phyloP scores from a whole-genome alignment of 2,888 invertebrate genomes.

The Augiades crinisus region DNA sequence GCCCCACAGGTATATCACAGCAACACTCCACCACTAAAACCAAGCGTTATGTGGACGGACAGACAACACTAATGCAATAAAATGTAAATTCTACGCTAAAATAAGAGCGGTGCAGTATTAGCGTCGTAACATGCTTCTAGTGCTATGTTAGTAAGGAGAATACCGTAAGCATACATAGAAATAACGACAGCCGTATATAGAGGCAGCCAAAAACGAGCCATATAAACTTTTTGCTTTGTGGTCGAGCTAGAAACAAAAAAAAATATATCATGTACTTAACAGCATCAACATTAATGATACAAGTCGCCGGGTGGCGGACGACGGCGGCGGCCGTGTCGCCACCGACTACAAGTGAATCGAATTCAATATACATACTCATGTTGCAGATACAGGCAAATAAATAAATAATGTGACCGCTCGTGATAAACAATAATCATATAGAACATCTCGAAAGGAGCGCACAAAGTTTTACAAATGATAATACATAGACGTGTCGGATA shows the following conservation, averaged over 20 bases:
- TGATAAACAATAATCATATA: constrained; percentile 42
- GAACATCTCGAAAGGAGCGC: constrained; percentile 43
- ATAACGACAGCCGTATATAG: constrained; percentile 78
- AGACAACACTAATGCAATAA: constrained; percentile 51
- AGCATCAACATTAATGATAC: constrained; percentile 43
- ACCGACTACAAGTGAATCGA: constrained; percentile 23
- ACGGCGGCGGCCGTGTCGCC: constrained; percentile 28
- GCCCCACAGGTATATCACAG: constrained; percentile 29
- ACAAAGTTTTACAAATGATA: constrained; percentile 45
- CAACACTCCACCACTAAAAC: constrained; percentile 35
- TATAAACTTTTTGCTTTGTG: constrained; percentile 78
- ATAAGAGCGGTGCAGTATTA: constrained; percentile 44
- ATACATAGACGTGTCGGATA: constrained; percentile 53
- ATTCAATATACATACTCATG: constrained; percentile 32
- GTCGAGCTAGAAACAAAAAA: constrained; percentile 75
- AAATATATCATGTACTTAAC: constrained; percentile 66
- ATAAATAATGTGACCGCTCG: constrained; percentile 59
- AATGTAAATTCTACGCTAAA: constrained; percentile 40
- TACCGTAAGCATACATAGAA: constrained; percentile 80
- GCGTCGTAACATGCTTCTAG: constrained; percentile 61
- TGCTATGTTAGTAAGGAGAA: constrained; percentile 56
- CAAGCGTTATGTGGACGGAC: constrained; percentile 61
- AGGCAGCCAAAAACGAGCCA: constrained; percentile 80
- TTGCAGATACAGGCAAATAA: constrained; percentile 57
- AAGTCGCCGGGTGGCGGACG: constrained; percentile 32